A percentile compares a stretch with the other conserved stretches of the same genome.
Evolutionary conservation across 1,140 invertebrate genomes (phyloP).

Genomic region (Drosophila mojavensis): DNA sequence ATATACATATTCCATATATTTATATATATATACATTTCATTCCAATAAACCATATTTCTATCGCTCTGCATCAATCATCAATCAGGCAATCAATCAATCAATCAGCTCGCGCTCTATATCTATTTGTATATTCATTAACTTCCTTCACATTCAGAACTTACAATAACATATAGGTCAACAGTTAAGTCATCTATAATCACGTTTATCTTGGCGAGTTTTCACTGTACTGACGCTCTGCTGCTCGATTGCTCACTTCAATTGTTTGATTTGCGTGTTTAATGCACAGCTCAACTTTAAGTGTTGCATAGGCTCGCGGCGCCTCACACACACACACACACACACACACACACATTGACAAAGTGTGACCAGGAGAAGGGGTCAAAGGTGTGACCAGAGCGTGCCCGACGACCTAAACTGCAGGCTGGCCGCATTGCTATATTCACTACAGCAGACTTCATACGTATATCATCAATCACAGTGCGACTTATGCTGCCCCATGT

Average conservation of each 20-base stretch:
- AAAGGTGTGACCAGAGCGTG: conserved; percentile 9
- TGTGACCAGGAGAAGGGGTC: not conserved
- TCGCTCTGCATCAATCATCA: too few relatives aligned
- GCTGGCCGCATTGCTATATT: not conserved
- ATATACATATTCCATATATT: too few relatives aligned
- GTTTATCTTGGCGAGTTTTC: not conserved
- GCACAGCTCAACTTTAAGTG: conserved; percentile 16
- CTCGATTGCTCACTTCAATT: not conserved
- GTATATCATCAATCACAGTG: conserved; percentile 68
- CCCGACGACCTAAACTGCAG: not conserved
- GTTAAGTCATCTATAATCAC: too few relatives aligned
- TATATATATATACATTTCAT: too few relatives aligned
- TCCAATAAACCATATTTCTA: too few relatives aligned
- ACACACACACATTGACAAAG: not conserved
- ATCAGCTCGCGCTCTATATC: too few relatives aligned
- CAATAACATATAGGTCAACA: too few relatives aligned
- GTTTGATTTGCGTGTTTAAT: not conserved
- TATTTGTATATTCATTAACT: too few relatives aligned
- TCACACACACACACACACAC: not conserved
- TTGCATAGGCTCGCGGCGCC: conserved; percentile 7
- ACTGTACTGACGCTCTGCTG: not conserved
- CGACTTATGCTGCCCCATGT: conserved; percentile 25
- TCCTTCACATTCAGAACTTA: too few relatives aligned
- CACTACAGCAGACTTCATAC: conserved; percentile 16
- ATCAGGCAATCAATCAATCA: too few relatives aligned